Evolutionary conservation across 1,140 invertebrate species (phyloP).

Genomic region (Cydia amplana): DNA sequence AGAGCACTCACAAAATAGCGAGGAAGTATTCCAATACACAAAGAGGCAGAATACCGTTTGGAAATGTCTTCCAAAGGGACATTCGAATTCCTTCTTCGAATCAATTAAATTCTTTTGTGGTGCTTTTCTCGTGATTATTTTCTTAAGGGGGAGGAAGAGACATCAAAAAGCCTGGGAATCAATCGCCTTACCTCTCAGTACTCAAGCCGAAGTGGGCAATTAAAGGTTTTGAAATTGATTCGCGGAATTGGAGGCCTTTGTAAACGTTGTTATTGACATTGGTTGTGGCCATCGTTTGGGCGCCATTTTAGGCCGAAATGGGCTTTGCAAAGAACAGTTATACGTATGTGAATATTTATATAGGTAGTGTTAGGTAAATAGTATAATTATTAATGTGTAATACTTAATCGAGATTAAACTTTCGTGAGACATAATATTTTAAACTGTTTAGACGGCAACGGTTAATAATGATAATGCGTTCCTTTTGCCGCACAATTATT

Average conservation of each 20-base stretch:
- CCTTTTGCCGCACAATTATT: too few species aligned
- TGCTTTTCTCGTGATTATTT: constrained; percentile 64
- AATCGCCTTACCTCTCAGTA: constrained; percentile 37
- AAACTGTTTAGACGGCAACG: too few species aligned
- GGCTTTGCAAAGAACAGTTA: not conserved
- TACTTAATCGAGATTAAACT: too few species aligned
- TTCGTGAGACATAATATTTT: too few species aligned
- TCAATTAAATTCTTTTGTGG: constrained; percentile 72
- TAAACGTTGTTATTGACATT: constrained; percentile 65
- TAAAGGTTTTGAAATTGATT: constrained; percentile 75
- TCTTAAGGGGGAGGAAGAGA: constrained; percentile 53
- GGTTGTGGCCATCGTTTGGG: constrained; percentile 44
- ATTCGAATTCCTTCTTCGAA: constrained; percentile 60
- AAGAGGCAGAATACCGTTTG: constrained; percentile 25
- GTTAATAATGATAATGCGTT: too few species aligned
- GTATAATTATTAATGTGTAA: too few species aligned
- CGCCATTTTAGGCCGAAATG: constrained; percentile 32
- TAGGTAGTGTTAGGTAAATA: too few species aligned
- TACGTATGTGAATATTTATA: too few species aligned
- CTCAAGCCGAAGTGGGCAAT: constrained; percentile 56
- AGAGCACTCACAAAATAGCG: not conserved
- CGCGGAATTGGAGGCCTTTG: constrained; percentile 56
- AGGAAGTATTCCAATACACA: constrained; percentile 26
- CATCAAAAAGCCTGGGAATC: constrained; percentile 62
- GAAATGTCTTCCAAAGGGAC: constrained; percentile 40